phyloP scores from a whole-genome alignment of 2,113 vertebrate genomes.

The Burhinus bistriatus region DNA sequence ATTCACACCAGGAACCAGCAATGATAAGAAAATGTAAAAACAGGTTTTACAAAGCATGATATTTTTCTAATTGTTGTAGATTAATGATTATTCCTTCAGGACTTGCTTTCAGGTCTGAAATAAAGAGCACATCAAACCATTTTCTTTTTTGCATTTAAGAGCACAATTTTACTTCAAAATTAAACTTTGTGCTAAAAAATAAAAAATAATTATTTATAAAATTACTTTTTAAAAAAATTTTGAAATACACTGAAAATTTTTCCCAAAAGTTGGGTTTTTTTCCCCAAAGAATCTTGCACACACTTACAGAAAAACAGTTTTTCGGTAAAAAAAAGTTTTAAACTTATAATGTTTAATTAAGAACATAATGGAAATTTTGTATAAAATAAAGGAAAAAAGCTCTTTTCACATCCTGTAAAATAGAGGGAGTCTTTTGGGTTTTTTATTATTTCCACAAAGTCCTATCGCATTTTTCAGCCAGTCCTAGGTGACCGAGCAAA shows the following conservation, averaged over 20 bases:
- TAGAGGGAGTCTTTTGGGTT: not conserved
- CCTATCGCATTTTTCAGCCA: not conserved
- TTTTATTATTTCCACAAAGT: not conserved
- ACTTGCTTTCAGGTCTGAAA: not conserved
- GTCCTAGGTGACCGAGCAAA: not conserved
- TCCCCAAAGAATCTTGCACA: not conserved
- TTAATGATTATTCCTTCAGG: not conserved
- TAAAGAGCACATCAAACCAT: not conserved
- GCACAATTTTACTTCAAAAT: not conserved
- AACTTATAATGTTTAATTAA: not conserved
- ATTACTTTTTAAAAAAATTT: not conserved
- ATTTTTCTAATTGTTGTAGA: not conserved
- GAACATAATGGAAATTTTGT: not conserved
- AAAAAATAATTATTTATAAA: not conserved
- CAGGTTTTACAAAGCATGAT: not conserved
- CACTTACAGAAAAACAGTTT: not conserved
- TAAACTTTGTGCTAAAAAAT: not conserved
- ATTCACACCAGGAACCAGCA: not conserved
- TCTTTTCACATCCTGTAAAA: not conserved
- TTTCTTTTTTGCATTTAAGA: not conserved
- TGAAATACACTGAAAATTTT: not conserved
- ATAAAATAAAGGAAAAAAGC: not conserved
- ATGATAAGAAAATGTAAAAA: not conserved
- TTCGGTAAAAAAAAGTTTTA: not conserved
- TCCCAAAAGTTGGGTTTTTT: not conserved